Base-by-base conservation (phyloP, 2,113 vertebrate genomes). In the Proteles cristata region DNA sequence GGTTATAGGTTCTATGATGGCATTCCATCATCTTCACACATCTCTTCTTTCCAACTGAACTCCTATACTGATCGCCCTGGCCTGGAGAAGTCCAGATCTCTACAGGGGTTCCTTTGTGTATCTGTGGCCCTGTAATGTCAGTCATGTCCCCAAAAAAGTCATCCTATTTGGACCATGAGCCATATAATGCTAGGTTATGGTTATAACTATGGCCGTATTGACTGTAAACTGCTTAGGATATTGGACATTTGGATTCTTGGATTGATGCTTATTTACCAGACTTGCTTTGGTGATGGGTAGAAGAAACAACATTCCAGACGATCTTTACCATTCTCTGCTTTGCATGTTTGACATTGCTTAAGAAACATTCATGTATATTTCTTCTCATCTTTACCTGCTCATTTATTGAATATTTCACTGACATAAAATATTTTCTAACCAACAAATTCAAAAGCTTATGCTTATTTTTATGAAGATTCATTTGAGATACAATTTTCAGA, bases 401-500 rank as follows among this genome's bases (percentile, higher is more conserved):
- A 90, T 88, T 96, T 97, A 68, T 63, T 43, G 69, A 97, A 31
- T 28, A 92, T 86, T 39, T 92, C 48, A 83, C 39, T 93, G 79
- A 66, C 12, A 48, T 93, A 93, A 93, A 97, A 86, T 97, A 91
- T 94, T 96, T 95, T 90, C 12, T 53, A 96, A 87, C 74, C 0
- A 23, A 81, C 68, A 96, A 96, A 92, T 83, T 10, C 33, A 76
- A 97, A 89, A 26, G 58, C 74, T 87, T 89, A 82, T 88, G 84
- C 16, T 95, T 87, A 87, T 93, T 96, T 97, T 96, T 45, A 95
- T 88, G 83, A 96, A 95, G 63, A 93, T 81, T 96, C 43, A 83
- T 53, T 97, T 95, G 96, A 96, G 50, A 85, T 48, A 83, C 12
- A 96, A 93, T 84, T 97, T 80, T 11, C 55, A 81, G 88, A 85